Percentiles rank a stretch among this genome's conserved stretches.
These are phyloP conservation scores for Thryonomys swinderianus DNA, from an alignment of 2,113 vertebrate genomes.

Conservation along the genomic window DNA sequence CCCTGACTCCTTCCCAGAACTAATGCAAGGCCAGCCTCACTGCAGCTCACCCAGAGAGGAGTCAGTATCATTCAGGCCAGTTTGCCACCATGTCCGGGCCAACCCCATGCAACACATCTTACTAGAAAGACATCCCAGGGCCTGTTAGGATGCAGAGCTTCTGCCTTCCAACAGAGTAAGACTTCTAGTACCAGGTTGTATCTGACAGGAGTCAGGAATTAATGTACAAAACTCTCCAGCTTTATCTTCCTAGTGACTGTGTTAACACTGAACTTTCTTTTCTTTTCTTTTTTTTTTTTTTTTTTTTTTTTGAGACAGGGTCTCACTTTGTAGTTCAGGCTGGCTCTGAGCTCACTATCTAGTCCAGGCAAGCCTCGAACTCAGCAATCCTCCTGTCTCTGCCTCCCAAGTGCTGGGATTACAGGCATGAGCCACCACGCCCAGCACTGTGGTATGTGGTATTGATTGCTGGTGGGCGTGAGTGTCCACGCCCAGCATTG, in stretches of 20 bases:
- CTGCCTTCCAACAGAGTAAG: not conserved
- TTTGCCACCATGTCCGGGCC: not conserved
- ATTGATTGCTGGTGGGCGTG: too few relatives aligned
- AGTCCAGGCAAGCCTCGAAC: too few relatives aligned
- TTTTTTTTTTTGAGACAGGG: too few relatives aligned
- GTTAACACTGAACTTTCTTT: not conserved
- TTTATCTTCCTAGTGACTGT: constrained; percentile 21
- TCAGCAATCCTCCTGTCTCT: too few relatives aligned
- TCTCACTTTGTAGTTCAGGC: too few relatives aligned
- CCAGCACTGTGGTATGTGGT: too few relatives aligned
- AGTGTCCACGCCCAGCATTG: too few relatives aligned
- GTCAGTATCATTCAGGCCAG: not conserved
- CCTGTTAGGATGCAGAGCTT: not conserved
- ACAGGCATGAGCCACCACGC: too few relatives aligned
- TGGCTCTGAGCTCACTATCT: too few relatives aligned
- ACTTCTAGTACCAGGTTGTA: not conserved
- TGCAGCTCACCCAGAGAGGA: not conserved
- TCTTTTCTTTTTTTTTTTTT: too few relatives aligned
- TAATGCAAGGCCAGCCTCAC: not conserved
- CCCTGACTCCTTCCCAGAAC: not conserved
- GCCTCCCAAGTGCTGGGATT: too few relatives aligned
- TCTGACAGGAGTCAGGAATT: not conserved
- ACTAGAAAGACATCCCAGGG: not conserved
- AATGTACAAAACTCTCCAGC: not conserved
- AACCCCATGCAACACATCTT: not conserved